phyloP scores from a whole-genome alignment of 53 echinoderm and acorn worm species.

The Apostichopus leukothele region DNA sequence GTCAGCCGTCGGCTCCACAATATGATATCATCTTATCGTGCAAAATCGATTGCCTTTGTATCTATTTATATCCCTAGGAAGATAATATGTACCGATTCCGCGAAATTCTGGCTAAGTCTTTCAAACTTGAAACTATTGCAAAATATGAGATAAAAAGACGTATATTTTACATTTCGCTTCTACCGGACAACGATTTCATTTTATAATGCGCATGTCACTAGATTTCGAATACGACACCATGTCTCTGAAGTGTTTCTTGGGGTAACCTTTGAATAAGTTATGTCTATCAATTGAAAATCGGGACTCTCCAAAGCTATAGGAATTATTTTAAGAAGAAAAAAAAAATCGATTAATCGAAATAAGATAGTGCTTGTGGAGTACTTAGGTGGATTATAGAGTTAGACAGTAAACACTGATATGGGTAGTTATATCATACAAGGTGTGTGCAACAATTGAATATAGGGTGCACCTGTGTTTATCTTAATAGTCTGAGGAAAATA shows the following conservation, averaged over 20 bases:
- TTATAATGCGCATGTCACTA: neutral
- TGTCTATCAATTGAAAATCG: neutral
- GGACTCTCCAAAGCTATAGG: neutral
- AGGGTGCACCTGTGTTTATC: constrained; percentile 11
- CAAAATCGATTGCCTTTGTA: too few relatives aligned
- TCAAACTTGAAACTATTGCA: too few relatives aligned
- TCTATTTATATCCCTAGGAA: too few relatives aligned
- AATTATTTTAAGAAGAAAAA: constrained; percentile 2
- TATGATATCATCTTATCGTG: too few relatives aligned
- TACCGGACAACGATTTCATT: neutral
- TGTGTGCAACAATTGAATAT: neutral
- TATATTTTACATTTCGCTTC: neutral
- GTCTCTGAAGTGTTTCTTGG: neutral
- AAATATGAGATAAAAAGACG: too few relatives aligned
- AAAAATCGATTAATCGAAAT: constrained; percentile 28
- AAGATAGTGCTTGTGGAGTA: neutral
- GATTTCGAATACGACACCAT: neutral
- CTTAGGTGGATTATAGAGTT: neutral
- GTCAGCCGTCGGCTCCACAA: too few relatives aligned
- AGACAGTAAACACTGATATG: neutral
- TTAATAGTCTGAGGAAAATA: too few relatives aligned
- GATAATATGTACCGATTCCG: too few relatives aligned
- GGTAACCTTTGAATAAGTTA: neutral
- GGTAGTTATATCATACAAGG: neutral
- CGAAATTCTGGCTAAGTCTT: too few relatives aligned